These are phyloP conservation scores for Flabesymbios commensalis DNA, from an alignment of 2,888 invertebrate species.

Conservation along the genomic window DNA sequence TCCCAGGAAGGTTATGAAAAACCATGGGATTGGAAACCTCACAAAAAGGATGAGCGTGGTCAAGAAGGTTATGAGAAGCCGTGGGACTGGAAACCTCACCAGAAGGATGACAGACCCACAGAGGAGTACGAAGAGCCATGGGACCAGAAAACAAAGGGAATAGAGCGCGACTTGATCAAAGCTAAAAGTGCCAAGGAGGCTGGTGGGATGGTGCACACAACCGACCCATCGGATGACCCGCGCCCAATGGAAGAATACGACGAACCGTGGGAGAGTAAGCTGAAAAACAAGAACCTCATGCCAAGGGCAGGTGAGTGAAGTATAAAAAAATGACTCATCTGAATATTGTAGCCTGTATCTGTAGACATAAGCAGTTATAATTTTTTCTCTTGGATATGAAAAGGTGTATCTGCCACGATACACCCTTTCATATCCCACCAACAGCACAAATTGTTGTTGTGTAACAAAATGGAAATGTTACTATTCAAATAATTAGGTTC, in stretches of 20 bases:
- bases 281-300: conserved; percentile 26
- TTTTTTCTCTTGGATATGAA: too few relatives aligned
- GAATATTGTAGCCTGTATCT: background rate
- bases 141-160: conserved; percentile 30
- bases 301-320: conserved; percentile 5
- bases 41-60: conserved; percentile 31
- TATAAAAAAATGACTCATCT: background rate
- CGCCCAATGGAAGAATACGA: conserved; percentile 33
- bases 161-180: conserved; percentile 17
- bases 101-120: conserved; percentile 28
- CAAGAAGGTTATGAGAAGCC: conserved; percentile 35
- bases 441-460: too few relatives aligned
- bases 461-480: too few relatives aligned
- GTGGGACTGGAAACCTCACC: conserved; percentile 38
- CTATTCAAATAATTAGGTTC: too few relatives aligned
- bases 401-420: too few relatives aligned
- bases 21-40: conserved; percentile 38
- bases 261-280: conserved; percentile 37
- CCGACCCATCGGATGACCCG: conserved; percentile 9
- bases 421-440: too few relatives aligned
- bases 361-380: too few relatives aligned
- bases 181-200: conserved; percentile 17
- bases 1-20: conserved; percentile 37
- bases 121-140: conserved; percentile 34
- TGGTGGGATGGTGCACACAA: conserved; percentile 12